phyloP scores from a whole-genome alignment of 2,888 invertebrate genomes.

The Megaustenia siamemsis region DNA sequence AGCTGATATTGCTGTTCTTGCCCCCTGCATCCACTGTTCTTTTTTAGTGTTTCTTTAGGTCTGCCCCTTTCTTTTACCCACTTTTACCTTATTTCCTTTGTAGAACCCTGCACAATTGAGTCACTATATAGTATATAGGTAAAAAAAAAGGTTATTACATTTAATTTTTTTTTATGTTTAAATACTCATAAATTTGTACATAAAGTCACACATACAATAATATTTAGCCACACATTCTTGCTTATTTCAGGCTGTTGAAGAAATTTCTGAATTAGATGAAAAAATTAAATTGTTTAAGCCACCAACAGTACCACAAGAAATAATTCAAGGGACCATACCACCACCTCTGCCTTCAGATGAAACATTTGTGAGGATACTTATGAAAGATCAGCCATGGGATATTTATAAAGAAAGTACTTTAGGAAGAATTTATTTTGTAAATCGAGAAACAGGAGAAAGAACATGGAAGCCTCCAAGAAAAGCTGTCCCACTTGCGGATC shows the following conservation, averaged over 20 bases:
- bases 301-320: constrained; percentile 24
- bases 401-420: constrained; percentile 76
- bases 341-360: constrained; percentile 56
- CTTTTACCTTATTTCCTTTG: too few species aligned
- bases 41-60: too few species aligned
- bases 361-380: constrained; percentile 49
- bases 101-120: too few species aligned
- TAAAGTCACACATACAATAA: too few species aligned
- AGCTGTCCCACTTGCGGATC: constrained; percentile 39
- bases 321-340: constrained; percentile 49
- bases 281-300: background rate
- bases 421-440: constrained; percentile 78
- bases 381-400: constrained; percentile 74
- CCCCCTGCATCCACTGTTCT: too few species aligned
- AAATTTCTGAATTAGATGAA: background rate
- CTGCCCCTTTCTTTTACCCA: too few species aligned
- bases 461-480: constrained; percentile 80
- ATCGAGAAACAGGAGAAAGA: constrained; percentile 75
- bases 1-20: too few species aligned
- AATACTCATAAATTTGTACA: too few species aligned
- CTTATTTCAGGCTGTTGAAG: background rate
- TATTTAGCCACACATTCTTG: background rate
- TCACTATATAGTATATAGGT: too few species aligned
- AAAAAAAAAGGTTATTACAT: too few species aligned
- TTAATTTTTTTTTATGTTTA: too few species aligned